Conservation (phyloP, 2,797 vertebrate species). For the Alcedo atthis region DNA sequence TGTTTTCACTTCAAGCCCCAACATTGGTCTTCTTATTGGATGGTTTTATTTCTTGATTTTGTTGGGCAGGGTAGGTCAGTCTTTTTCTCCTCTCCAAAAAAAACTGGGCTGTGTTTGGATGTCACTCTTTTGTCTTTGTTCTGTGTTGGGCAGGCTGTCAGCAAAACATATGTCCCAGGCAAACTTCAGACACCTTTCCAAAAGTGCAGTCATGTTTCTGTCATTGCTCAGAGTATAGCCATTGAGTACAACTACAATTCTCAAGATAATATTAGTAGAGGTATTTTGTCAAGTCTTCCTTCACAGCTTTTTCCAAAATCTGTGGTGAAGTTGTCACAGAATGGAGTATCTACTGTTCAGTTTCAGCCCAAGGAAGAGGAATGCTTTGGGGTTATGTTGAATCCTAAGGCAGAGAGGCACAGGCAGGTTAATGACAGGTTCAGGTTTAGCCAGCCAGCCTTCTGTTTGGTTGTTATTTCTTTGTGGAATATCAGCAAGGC, state of each 20-base stretch:
- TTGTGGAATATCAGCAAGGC: not conserved
- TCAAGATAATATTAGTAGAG: not conserved
- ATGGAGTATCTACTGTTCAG: not conserved
- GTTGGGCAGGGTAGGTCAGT: not conserved
- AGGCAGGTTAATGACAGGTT: not conserved
- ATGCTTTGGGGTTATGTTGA: not conserved
- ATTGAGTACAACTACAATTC: not conserved
- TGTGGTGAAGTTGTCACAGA: not conserved
- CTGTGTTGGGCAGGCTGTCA: not conserved
- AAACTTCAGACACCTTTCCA: constrained; percentile 15
- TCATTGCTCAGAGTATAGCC: not conserved
- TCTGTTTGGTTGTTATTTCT: not conserved
- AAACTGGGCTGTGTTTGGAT: not conserved
- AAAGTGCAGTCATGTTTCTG: not conserved
- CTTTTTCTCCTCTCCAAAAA: not conserved
- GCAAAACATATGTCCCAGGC: not conserved
- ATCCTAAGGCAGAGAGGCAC: not conserved
- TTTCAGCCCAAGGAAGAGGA: not conserved
- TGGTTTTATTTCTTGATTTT: not conserved
- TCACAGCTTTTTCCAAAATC: not conserved
- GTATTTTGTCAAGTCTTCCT: not conserved
- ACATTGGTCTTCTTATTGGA: not conserved
- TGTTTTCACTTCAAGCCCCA: not conserved
- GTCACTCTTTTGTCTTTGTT: not conserved
- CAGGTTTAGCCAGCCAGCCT: not conserved